Base-by-base conservation (phyloP, 2,113 vertebrate species). In the Emydura subglobosa region DNA sequence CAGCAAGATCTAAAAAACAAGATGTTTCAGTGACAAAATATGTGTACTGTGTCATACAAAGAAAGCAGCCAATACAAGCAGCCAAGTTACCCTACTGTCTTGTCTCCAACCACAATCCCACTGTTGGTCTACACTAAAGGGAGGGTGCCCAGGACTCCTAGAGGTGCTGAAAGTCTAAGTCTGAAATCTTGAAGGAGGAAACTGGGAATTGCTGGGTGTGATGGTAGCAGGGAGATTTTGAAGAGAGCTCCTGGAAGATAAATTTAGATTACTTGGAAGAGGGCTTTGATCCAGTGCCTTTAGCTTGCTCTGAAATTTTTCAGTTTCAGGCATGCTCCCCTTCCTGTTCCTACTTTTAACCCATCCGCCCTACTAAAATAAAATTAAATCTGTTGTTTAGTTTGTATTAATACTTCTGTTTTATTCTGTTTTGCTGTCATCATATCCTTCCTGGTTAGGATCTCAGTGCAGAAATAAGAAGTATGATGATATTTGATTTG, bases 221-320 rank as follows among this genome's bases (percentile, higher is more conserved):
- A 25, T 82, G 47, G 7, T 91, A 83, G 42, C 5, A 3, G 24
- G n/a, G 51, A 83, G 51, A 79, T 84, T 10, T 55, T 34, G 34
- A 78, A 54, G 50, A 47, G 59, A 57, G 31, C 2, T 57, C 83
- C 87, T 68, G 17, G 29, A 79, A 39, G 74, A 51, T 79, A 94
- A 61, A 55, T 86, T 74, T 25, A 92, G 83, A 54, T 51, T 3
- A 4, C 19, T 88, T 86, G 19, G 85, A 91, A 82, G 31, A 80
- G 90, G 68, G n/a, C 53, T 4, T 93, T 34, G 49, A 25, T 86
- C 65, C 2, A 2, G 0, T 82, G 27, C 82, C 53, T 59, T 8
- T 42, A 17, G 12, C n/a, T 88, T 92, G 91, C 19, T 94, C n/a
- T 50, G 80, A 78, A 84, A 74, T 31, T 86, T 96, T 93, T 74